Base-by-base conservation (phyloP, 2,888 invertebrate genomes). In the Eurytoma californica region DNA sequence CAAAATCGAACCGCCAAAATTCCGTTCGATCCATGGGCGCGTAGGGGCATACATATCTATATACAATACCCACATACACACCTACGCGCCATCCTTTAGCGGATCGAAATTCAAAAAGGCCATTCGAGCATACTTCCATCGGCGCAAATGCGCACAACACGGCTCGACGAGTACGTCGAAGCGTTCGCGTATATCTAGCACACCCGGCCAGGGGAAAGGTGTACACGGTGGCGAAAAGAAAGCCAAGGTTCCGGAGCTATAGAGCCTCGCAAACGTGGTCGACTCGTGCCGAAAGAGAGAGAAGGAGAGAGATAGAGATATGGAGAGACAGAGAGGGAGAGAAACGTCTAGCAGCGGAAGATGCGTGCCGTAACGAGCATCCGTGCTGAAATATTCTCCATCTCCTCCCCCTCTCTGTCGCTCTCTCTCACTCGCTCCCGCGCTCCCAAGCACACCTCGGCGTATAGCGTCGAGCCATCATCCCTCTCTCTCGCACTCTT, bases 321-420 rank as follows among this genome's bases (percentile, higher is more conserved):
- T 9, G 58, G 49, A 20, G 24, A 57, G 20, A 72, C 20, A 60
- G 53, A 61, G 20, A 49, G 13, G 49, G 53, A 67, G 55, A 61
- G 51, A 55, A 30, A 39, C 18, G 18, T 3, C 18, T 12, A 53
- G 18, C 58, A 51, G 51, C 60, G 58, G 58, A 77, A 74, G 73
- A 80, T 77, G 70, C 58, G 68, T 61, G 65, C 69, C 53, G 30
- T 77, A 74, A 69, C 61, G 49, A 72, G 60, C 70, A 77, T 80
- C 70, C 65, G 70, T 73, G 69, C 30, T 77, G 47, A 65, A 77
- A 72, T 55, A 20, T 72, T 72, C 65, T 77, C 55, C 47, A 55
- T 69, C 61, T 16, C 39, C 53, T n/a, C 18, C 30, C 49, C 57
- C 61, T 57, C 74, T 51, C 74, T 28, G 3, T 67, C 57, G 57